Percentiles rank a stretch among this genome's conserved stretches.
These are phyloP conservation scores for Andrena minutula DNA, from an alignment of 2,888 invertebrate genomes.

Conservation along the genomic window DNA sequence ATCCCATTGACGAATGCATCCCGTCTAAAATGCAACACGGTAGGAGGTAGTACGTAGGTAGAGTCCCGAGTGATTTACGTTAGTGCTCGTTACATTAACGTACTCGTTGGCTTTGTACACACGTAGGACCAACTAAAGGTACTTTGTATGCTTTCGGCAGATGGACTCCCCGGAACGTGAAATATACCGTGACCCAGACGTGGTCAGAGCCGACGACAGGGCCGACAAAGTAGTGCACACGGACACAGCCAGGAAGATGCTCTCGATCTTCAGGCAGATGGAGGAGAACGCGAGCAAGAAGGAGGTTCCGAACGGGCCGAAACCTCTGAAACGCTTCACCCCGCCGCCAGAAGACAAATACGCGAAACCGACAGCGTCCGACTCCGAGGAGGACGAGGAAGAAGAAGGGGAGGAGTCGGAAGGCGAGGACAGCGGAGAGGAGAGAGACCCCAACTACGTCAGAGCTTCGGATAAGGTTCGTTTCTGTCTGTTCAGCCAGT, in stretches of 20 bases:
- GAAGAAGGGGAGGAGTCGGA: slow-evolving; percentile 86
- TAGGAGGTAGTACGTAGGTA: no score
- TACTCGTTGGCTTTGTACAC: no score
- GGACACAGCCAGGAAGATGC: slow-evolving; percentile 93
- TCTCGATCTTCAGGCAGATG: slow-evolving; percentile 95
- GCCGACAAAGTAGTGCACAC: slow-evolving; percentile 85
- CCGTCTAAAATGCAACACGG: no score
- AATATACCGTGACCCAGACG: slow-evolving; percentile 90
- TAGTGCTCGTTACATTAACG: no score
- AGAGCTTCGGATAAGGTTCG: slow-evolving; percentile 85
- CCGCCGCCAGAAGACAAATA: slow-evolving; percentile 92
- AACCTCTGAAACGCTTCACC: slow-evolving; percentile 95
- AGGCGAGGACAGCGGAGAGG: slow-evolving; percentile 84
- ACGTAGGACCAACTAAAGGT: no score
- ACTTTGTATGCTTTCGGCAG: slow-evolving; percentile 77
- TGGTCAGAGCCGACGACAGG: slow-evolving; percentile 88
- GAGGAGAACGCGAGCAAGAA: slow-evolving; percentile 89
- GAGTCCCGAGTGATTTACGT: no score
- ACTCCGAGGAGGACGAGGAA: slow-evolving; percentile 86
- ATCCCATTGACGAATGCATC: no score
- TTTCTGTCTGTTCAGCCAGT: background rate
- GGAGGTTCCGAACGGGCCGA: slow-evolving; percentile 88
- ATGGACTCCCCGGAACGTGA: slow-evolving; percentile 90
- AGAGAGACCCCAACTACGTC: slow-evolving; percentile 84
- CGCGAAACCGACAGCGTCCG: slow-evolving; percentile 85